Evolutionary conservation across 2,113 vertebrate species (phyloP), one percentile per base, ranked within the genome.

Genomic region (Hippocampus mohnikei): DNA sequence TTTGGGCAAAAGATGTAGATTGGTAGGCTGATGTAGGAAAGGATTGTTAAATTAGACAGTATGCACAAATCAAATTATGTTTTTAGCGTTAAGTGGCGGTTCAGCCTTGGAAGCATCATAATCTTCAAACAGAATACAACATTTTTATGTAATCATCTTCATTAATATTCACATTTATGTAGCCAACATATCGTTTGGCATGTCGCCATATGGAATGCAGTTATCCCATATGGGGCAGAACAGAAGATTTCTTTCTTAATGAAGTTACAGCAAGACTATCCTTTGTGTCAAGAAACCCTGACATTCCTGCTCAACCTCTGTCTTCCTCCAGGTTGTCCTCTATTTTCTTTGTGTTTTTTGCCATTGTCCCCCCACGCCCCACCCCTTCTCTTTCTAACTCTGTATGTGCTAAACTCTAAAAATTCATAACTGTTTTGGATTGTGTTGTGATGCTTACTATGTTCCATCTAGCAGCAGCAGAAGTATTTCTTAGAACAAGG

Each of bases 371-470:
- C 13, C 33, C 29, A 40, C 16, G 25, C 13, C 29, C 29, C 29
- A 6, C 33, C 5, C 33, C 33, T 37, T 37, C 33, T 37, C 33
- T 37, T 37, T 67, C 37, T 62, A 66, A 44, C 20, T 21, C 15
- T 69, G 18, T 75, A 41, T 48, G 50, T 58, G 53, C 71, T 65
- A 70, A 75, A 42, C 50, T 78, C 37, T 50, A 58, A 37, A 78
- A 72, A 78, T 66, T 71, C 67, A 13, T 48, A 58, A 71, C 63
- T 60, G 33, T 76, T 79, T 77, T 68, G 1, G 60, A 77, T 77
- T 76, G 74, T 80, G 82, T 82, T 74, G 69, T 69, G 80, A 78
- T 77, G 69, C 77, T 62, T 74, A 74, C 81, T 83, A 79, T 80
- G 77, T 84, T 77, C 82, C 82, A 72, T 73, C 73, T 29, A 7